Evolutionary conservation across 2,888 invertebrate species (phyloP).

Genomic region (Drosophila pseudotalamancana): DNA sequence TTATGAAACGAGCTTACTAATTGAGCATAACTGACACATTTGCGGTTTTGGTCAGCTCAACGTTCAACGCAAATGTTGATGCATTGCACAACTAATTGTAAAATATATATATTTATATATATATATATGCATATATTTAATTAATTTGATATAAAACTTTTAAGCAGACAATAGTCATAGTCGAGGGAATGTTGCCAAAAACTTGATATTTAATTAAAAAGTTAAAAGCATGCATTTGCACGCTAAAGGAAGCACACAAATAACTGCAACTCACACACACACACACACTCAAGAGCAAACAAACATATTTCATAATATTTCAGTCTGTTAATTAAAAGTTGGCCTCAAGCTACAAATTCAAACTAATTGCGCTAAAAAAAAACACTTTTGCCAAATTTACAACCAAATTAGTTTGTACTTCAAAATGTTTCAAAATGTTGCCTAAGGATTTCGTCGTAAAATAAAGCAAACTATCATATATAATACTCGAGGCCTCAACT

Average conservation of each 20-base stretch:
- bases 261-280: constrained; percentile 7
- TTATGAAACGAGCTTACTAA: constrained; percentile 8
- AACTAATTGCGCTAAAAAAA: not conserved
- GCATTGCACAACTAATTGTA: constrained; percentile 41
- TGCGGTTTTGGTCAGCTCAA: constrained; percentile 6
- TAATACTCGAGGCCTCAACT: not conserved
- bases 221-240: constrained; percentile 46
- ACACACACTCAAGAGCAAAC: constrained; percentile 1
- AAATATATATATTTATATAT: constrained; percentile 28
- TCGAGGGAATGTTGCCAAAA: constrained; percentile 1
- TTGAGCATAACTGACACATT: not conserved
- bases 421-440: not conserved
- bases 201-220: constrained; percentile 73
- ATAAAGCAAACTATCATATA: not conserved
- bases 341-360: constrained; percentile 8
- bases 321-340: constrained; percentile 64
- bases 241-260: constrained; percentile 15
- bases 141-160: constrained; percentile 41
- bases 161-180: not conserved
- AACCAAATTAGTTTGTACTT: not conserved
- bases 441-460: not conserved
- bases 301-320: constrained; percentile 34
- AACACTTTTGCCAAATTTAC: not conserved
- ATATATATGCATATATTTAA: constrained; percentile 7
- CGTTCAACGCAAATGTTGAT: not conserved